Evolutionary conservation across 1,140 invertebrate species (phyloP), one percentile per base, ranked within the genome.

Genomic region (Drosophila aff.): DNA sequence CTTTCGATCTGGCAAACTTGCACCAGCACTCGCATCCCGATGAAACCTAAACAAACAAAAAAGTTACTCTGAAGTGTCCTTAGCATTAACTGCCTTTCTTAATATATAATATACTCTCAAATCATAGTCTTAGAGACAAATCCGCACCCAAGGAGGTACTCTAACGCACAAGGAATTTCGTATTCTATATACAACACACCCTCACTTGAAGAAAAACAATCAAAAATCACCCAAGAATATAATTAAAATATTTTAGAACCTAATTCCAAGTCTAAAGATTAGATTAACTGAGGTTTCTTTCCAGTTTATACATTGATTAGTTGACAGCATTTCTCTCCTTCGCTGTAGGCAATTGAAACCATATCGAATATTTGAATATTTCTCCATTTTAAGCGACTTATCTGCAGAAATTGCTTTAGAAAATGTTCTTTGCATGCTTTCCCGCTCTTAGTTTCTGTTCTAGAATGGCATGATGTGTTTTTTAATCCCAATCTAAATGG

Each of bases 31-130:
- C 41, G 47, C 74, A 85, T 58, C 47, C 13, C 53, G 44, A 40
- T 40, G 21, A 67, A 49, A 59, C 23, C 16, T 9, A 15, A 55
- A 38, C 8, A 28, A 26, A 26, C n/a, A 80, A 23, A 3, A 60
- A 47, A 38, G 79, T 82, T 86, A 82, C 82, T 85, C 82, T 82
- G 75, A 86, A 85, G 82, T 85, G 82, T 85, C 82, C 82, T 86
- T 85, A 85, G 79, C 82, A 80, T 65, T 55, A 49, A 53, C 60
- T 73, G 76, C 71, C 68, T 65, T 81, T 63, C 63, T 47, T 74
- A 52, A 55, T 16, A 49, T 23, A 49, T 23, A 52, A 52, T 23
- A 33, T 41, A 50, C 15, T 68, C 58, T 43, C 49, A 15, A 75
- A 38, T 28, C 3, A 21, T 75, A 75, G 52, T 44, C 33, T 60